Evolutionary conservation across 2,797 vertebrate genomes (phyloP), one percentile per base, ranked within the genome.

Genomic region (Phataginus tricuspis): DNA sequence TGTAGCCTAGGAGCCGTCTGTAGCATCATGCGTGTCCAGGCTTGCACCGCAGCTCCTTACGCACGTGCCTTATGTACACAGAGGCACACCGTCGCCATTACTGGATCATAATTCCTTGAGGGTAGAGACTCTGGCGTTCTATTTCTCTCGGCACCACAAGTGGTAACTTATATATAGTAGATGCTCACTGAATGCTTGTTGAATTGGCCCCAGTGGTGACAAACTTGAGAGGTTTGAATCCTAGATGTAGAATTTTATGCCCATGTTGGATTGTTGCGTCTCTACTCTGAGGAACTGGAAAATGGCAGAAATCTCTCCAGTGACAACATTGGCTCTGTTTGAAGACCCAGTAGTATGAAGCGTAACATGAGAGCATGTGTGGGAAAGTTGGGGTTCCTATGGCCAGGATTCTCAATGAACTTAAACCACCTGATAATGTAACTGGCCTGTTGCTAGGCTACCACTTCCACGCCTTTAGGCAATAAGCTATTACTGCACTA

Each of bases 221-320:
- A 55, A 77, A 80, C 18, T 34, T 66, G 7, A 86, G 51, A 92
- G 42, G 51, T n/a, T 61, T 75, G 34, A 49, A 63, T 63, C 80
- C 39, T 79, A 29, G 31, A 21, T 89, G 23, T 64, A 45, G 37
- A 8, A 72, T 59, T 86, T 74, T 27, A 13, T 64, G 37, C 23
- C 21, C 27, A 49, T 39, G 31, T 72, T 53, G 49, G 55, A 80
- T 19, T 29, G 16, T 84, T 88, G 37, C 86, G 53, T 80, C 53
- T 83, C 61, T 79, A 7, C 45, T 37, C 95, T 84, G 59, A 77
- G 45, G 55, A 94, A 23, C 49, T 87, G n/a, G 11, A 87, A 93
- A 77, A 84, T 57, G 34, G 31, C 45, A 68, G 72, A 19, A 13
- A 15, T 61, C 39, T 66, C 51, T n/a, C n/a, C 34, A 21, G 34